Conservation (phyloP, 1,140 invertebrate genomes). For the Gonatopus flavifemur region DNA sequence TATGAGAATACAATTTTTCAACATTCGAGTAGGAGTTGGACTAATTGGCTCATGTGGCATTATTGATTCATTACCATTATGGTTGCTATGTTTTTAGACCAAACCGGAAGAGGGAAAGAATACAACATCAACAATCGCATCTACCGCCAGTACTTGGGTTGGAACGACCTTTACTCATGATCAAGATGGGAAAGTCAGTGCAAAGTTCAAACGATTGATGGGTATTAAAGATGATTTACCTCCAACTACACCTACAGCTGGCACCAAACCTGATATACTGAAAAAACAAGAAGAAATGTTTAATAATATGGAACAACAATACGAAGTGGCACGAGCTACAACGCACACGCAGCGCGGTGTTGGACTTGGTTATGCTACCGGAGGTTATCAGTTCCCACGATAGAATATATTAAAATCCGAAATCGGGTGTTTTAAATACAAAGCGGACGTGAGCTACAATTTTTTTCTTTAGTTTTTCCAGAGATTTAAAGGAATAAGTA, state of each 20-base stretch:
- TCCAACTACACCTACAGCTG: slow-evolving; percentile 33
- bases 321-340: slow-evolving; percentile 88
- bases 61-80: too few relatives aligned
- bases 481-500: too few relatives aligned
- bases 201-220: slow-evolving; percentile 96
- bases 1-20: neutral
- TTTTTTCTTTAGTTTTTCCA: too few relatives aligned
- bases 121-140: slow-evolving; percentile 32
- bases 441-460: too few relatives aligned
- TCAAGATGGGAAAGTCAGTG: slow-evolving; percentile 85
- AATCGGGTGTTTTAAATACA: slow-evolving; percentile 8
- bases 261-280: slow-evolving; percentile 62
- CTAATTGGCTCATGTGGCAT: too few relatives aligned
- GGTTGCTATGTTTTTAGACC: slow-evolving; percentile 31
- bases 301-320: slow-evolving; percentile 88
- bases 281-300: slow-evolving; percentile 91
- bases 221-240: slow-evolving; percentile 77
- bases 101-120: slow-evolving; percentile 44
- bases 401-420: slow-evolving; percentile 29
- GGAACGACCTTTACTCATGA: slow-evolving; percentile 84
- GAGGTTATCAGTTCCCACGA: slow-evolving; percentile 55
- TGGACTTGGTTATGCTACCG: slow-evolving; percentile 76
- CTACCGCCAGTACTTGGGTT: slow-evolving; percentile 73
- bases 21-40: too few relatives aligned
- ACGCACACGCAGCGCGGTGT: slow-evolving; percentile 93